Evolutionary conservation across 2,113 vertebrate genomes (phyloP).

Genomic region (Protomyctophum bolini): DNA sequence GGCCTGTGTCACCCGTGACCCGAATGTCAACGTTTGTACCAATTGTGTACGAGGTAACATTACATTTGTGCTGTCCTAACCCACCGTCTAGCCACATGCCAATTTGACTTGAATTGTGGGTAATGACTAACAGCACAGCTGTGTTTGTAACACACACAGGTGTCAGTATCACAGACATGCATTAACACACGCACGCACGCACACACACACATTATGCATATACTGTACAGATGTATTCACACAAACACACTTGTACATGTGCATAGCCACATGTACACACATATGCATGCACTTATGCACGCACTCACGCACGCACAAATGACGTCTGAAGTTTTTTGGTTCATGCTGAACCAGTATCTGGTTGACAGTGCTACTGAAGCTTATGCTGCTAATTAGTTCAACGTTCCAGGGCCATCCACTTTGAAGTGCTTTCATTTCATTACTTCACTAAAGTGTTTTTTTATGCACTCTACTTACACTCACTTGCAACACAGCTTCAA

Average conservation of each 20-base stretch:
- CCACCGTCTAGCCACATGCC: no score
- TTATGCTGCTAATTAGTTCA: no score
- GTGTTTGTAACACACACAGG: background rate
- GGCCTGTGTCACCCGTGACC: no score
- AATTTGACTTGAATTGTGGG: background rate
- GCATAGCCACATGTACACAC: background rate
- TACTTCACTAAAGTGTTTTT: background rate
- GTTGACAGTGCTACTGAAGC: no score
- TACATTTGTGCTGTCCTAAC: no score
- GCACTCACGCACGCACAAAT: background rate
- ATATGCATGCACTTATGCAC: background rate
- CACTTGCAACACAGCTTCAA: background rate
- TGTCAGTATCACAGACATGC: background rate
- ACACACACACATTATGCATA: background rate
- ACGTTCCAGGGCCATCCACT: no score
- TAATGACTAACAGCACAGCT: background rate
- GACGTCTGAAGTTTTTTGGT: no score
- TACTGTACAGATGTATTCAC: no score
- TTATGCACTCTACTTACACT: background rate
- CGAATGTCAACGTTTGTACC: no score
- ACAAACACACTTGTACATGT: background rate
- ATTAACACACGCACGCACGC: background rate
- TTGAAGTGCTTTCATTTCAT: no score
- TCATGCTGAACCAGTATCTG: no score
- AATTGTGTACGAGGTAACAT: no score